Evolutionary conservation across 2,113 vertebrate genomes (phyloP), one percentile per base, ranked within the genome.

Genomic region (Chaenogobius annularis): DNA sequence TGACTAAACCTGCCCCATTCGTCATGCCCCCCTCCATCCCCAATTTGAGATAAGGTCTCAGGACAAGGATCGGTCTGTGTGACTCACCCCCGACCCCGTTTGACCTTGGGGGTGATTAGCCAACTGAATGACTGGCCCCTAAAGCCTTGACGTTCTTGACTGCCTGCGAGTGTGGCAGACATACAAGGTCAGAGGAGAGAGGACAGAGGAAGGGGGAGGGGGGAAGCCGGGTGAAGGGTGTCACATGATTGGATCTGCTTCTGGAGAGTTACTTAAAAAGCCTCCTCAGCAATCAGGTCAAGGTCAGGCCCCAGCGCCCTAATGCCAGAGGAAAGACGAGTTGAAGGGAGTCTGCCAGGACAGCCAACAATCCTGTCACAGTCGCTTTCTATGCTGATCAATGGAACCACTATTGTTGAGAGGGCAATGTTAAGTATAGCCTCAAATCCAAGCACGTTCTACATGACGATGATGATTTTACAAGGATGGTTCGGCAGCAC

Each of bases 211-310:
- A 78, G 77, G 75, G 17, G 61, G 17, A 40, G 82, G 77, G 75
- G 17, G 61, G 17, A 40, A 80, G 79, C 66, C 43, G 81, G 81
- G 82, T 88, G 83, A 88, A 83, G 85, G 75, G 87, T 91, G 86
- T 89, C 91, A 94, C 85, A 89, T 90, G 92, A 93, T 84, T 87
- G 70, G 80, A 89, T 91, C 84, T 88, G 83, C 87, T 90, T 88
- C 89, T 85, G 80, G 86, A 91, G 81, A 87, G 86, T 92, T 90
- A 90, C 90, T 90, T 92, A 89, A 91, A 89, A 89, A 89, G 89
- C 85, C 86, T 88, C 76, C 84, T 91, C 68, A 72, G 85, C 87
- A 90, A 88, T 83, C 85, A 86, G 91, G 90, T 94, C 91, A 94
- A 92, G 90, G 91, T 92, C 90, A 83, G 10, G 77, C 75, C 66